Evolutionary conservation across 1,140 invertebrate species (phyloP).

Genomic region (Aphaenogaster floridana): DNA sequence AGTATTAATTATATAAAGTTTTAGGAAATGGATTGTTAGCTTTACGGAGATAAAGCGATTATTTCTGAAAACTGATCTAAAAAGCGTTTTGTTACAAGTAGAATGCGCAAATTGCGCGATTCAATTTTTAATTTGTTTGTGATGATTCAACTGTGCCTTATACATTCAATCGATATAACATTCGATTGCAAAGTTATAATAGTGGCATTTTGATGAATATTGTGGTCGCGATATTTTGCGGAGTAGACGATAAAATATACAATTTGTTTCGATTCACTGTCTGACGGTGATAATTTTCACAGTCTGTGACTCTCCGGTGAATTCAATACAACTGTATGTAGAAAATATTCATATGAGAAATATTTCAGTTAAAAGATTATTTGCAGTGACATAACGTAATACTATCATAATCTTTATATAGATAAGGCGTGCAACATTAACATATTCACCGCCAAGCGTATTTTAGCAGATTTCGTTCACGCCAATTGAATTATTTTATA

Average conservation of each 20-base stretch:
- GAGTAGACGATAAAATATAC: conserved; percentile 15
- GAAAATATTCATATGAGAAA: background rate
- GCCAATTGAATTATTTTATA: background rate
- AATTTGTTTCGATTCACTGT: background rate
- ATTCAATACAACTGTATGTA: background rate
- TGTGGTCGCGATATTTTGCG: background rate
- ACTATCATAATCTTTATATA: background rate
- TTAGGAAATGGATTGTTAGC: background rate
- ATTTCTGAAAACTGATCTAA: background rate
- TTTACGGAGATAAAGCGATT: background rate
- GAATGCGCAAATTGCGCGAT: background rate
- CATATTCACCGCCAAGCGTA: background rate
- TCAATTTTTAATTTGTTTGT: conserved; percentile 32
- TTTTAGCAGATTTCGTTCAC: background rate
- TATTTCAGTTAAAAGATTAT: conserved; percentile 15
- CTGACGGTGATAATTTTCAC: background rate
- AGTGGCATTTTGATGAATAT: background rate
- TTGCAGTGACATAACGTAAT: background rate
- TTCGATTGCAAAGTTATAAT: conserved; percentile 22
- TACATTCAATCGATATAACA: background rate
- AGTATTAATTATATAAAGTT: background rate
- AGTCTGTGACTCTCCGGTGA: background rate
- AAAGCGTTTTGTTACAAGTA: conserved; percentile 9
- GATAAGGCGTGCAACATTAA: background rate
- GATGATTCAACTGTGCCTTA: background rate